Percentiles rank a stretch among this genome's conserved stretches.
phyloP scores from a whole-genome alignment of 2,113 vertebrate species.

The Perca schrenkii region DNA sequence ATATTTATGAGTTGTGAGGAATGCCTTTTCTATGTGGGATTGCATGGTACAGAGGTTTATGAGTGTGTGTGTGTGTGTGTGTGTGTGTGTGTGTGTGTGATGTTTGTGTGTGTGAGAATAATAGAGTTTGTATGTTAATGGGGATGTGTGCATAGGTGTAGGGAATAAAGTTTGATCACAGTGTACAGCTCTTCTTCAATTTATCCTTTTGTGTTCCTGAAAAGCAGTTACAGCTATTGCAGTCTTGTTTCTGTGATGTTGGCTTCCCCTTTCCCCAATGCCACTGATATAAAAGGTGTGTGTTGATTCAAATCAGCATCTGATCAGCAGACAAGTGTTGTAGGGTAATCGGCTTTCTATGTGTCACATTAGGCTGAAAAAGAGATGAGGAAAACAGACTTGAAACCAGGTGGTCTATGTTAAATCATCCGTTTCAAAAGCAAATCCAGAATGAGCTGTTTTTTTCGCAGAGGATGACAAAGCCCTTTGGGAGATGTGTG shows the following conservation, averaged over 20 bases:
- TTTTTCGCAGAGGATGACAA: conserved; percentile 27
- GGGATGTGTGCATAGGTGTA: conserved; percentile 6
- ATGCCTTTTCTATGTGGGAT: conserved; percentile 65
- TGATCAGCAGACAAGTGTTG: conserved; percentile 23
- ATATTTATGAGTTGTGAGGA: conserved; percentile 80
- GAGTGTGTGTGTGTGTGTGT: conserved; percentile 24
- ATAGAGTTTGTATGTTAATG: neutral
- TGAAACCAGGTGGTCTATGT: conserved; percentile 37
- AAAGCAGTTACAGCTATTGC: conserved; percentile 41
- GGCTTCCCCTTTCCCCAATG: conserved; percentile 2
- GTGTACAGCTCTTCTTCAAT: conserved; percentile 41
- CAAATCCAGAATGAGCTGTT: conserved; percentile 36
- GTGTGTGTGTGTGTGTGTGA: conserved; percentile 25
- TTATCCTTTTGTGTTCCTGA: conserved; percentile 62
- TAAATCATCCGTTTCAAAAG: conserved; percentile 39
- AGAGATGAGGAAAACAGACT: conserved; percentile 23
- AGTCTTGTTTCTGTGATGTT: conserved; percentile 6
- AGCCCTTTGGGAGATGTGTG: conserved; percentile 9
- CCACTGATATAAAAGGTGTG: conserved; percentile 27
- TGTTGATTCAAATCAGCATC: conserved; percentile 49
- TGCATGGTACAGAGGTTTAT: conserved; percentile 47
- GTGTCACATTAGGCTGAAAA: conserved; percentile 29
- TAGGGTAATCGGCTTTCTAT: conserved; percentile 12
- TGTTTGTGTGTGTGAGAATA: conserved; percentile 8
- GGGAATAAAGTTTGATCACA: conserved; percentile 57